Conservation (phyloP, 2,888 invertebrate species). For the Helicoverpa assulta region DNA sequence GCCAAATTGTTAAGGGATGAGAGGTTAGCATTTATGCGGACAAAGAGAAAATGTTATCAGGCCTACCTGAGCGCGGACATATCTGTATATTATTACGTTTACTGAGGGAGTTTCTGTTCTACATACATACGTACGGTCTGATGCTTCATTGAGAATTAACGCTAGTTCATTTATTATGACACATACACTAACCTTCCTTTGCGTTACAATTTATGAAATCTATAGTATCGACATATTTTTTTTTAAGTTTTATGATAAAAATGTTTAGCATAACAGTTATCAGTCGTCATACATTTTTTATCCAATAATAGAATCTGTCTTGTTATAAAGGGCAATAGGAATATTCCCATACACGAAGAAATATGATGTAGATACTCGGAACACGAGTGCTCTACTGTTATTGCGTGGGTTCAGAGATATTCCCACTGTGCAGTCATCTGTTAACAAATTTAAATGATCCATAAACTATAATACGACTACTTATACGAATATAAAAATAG, state of each 20-base stretch:
- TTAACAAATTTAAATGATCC: neutral
- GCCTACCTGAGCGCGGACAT: slow-evolving; percentile 21
- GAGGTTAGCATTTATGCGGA: slow-evolving; percentile 32
- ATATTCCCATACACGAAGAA: neutral
- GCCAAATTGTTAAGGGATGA: slow-evolving; percentile 36
- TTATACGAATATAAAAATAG: neutral
- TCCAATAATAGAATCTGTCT: neutral
- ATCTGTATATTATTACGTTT: slow-evolving; percentile 8
- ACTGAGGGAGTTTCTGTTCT: slow-evolving; percentile 3
- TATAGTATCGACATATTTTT: no score
- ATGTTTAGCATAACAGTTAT: neutral
- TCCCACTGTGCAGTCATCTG: neutral
- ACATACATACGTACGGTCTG: neutral
- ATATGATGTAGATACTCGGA: neutral
- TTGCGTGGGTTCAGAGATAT: neutral
- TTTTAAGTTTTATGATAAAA: no score
- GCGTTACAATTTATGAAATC: no score
- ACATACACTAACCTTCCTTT: no score
- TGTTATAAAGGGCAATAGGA: neutral
- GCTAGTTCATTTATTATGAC: no score
- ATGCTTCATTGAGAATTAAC: neutral
- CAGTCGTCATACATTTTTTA: neutral
- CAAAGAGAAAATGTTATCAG: slow-evolving; percentile 33
- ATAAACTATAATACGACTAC: neutral
- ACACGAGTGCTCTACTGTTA: neutral